These are phyloP conservation scores for Thalpophila matura DNA, from an alignment of 2,888 invertebrate genomes.

Conservation along the genomic window DNA sequence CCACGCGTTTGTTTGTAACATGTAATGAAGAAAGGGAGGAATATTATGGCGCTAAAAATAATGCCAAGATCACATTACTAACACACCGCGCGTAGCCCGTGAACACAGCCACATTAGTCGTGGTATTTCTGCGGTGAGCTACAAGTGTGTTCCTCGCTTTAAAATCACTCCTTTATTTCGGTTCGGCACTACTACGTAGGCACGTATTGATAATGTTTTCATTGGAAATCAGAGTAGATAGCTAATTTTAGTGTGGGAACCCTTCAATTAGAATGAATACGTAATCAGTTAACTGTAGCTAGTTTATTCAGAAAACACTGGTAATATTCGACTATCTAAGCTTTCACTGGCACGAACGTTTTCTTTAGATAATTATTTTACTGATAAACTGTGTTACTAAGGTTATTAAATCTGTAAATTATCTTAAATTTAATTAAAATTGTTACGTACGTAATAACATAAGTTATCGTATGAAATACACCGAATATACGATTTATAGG, in stretches of 20 bases:
- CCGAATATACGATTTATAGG: no score
- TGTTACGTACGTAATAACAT: no score
- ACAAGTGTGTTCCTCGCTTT: constrained; percentile 36
- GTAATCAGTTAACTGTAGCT: not conserved
- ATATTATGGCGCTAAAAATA: constrained; percentile 36
- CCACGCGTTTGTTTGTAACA: constrained; percentile 36
- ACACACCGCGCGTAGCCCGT: not conserved
- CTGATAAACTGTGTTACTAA: not conserved
- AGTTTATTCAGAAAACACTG: constrained; percentile 20
- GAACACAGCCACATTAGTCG: constrained; percentile 14
- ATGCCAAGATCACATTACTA: constrained; percentile 25
- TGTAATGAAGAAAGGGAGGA: constrained; percentile 45
- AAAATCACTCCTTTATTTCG: constrained; percentile 5
- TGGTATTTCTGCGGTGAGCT: constrained; percentile 2
- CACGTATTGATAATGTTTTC: constrained; percentile 7
- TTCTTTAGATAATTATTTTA: not conserved
- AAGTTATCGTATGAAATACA: no score
- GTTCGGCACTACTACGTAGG: constrained; percentile 5
- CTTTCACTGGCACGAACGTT: not conserved
- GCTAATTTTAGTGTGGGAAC: not conserved
- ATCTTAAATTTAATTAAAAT: no score
- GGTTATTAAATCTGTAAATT: not conserved
- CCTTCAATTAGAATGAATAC: constrained; percentile 25
- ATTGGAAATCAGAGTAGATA: constrained; percentile 1
- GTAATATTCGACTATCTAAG: not conserved